Evolutionary conservation across 2,888 invertebrate species (phyloP).

Genomic region (Tachina grossa): DNA sequence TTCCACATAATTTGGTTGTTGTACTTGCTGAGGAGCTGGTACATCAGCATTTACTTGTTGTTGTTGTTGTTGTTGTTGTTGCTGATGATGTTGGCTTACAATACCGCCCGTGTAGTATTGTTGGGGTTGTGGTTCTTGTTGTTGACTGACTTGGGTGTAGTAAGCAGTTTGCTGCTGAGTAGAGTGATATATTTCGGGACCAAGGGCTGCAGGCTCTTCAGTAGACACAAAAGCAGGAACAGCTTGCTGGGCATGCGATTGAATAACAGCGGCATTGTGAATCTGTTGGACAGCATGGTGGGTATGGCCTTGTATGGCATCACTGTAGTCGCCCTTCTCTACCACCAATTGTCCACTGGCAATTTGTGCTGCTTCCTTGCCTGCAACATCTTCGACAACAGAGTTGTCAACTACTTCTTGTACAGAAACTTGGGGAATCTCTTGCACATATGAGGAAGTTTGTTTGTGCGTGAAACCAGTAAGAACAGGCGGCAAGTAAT

Average conservation of each 20-base stretch:
- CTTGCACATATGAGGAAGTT: conserved; percentile 41
- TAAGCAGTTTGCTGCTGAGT: conserved; percentile 42
- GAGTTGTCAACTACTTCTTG: conserved; percentile 49
- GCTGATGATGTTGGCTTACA: not conserved
- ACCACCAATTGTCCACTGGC: conserved; percentile 8
- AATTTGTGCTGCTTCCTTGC: not conserved
- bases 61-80: not conserved
- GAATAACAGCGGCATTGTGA: not conserved
- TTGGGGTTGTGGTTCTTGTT: conserved; percentile 4
- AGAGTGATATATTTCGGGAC: conserved; percentile 8
- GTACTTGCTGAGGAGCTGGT: conserved; percentile 30
- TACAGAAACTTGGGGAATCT: conserved; percentile 36
- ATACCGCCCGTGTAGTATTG: not conserved
- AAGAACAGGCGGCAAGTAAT: conserved; percentile 71
- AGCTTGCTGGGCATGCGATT: conserved; percentile 30
- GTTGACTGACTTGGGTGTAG: conserved; percentile 25
- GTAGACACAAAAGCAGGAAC: not conserved
- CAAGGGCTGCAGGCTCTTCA: conserved; percentile 37
- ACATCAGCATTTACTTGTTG: not conserved
- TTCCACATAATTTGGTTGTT: conserved; percentile 3
- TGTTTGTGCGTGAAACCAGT: conserved; percentile 8
- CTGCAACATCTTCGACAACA: conserved; percentile 36
- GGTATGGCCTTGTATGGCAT: not conserved
- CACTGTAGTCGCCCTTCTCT: not conserved
- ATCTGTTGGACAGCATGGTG: conserved; percentile 11